A percentile compares a stretch with the other conserved stretches of the same genome.
phyloP scores from a whole-genome alignment of 2,888 invertebrate species.

The Cephus nigrinus region DNA sequence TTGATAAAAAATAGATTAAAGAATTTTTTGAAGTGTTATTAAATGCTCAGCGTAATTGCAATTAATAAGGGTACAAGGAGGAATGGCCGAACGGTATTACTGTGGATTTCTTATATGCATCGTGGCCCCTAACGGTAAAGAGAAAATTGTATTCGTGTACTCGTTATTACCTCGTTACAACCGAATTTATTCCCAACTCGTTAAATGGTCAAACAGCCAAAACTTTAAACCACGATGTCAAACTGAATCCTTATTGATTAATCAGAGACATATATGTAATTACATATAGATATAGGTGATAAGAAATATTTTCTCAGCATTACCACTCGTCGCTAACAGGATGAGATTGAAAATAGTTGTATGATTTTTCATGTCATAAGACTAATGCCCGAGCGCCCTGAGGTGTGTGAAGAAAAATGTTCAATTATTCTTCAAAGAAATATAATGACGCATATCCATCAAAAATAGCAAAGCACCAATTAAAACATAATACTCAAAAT shows the following conservation, averaged over 20 bases:
- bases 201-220: neutral
- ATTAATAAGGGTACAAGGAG: neutral
- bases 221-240: neutral
- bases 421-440: neutral
- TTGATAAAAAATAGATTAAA: neutral
- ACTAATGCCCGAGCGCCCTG: neutral
- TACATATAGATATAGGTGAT: neutral
- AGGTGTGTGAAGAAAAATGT: neutral
- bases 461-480: neutral
- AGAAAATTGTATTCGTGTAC: conserved; percentile 1
- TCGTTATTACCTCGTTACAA: neutral
- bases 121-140: conserved; percentile 1
- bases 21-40: neutral
- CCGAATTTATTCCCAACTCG: neutral
- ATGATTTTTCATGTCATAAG: no score
- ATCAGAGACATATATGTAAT: neutral
- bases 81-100: neutral
- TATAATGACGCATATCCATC: neutral
- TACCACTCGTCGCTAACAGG: neutral
- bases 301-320: neutral
- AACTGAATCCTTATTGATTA: neutral
- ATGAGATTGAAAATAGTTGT: neutral
- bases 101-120: neutral
- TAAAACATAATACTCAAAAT: neutral
- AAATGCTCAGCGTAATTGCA: neutral